Evolutionary conservation across 2,113 vertebrate species (phyloP), one percentile per base, ranked within the genome.

Genomic region (Sterrhoptilus dennistouni): DNA sequence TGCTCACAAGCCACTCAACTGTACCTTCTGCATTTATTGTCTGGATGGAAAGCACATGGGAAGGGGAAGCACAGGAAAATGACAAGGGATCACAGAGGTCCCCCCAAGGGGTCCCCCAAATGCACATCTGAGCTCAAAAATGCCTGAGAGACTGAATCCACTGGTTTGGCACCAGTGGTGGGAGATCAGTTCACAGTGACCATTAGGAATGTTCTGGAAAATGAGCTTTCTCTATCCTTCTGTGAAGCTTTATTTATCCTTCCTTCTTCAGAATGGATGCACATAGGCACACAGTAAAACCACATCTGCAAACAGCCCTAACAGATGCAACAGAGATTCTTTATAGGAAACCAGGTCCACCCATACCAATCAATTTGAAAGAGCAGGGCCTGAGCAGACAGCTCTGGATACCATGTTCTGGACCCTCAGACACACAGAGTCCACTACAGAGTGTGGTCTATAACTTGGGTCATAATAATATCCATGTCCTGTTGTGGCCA

Each of bases 91-190:
- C 35, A 50, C 47, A 66, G 49, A 74, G 4, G 2, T 7, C 12
- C 2, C 13, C 47, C 29, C 36, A 11, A 36, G 5, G 3, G 23
- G 8, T 35, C 20, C 3, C 13, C 24, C 18, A 83, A 60, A 23
- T 24, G 8, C 42, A 54, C 21, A 23, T 47, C 38, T 36, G 35
- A 59, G 15, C 21, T 47, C 33, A 66, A 54, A 91, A 70, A 35
- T 13, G 3, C 31, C 19, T 1, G 22, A 64, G 52, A 77, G 8
- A 33, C 9, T 38, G 29, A 29, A 52, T 11, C 17, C 35, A 7
- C 11, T 60, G 12, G 5, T n/a, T 40, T 0, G 0, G 6, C 24
- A n/a, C 14, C 25, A 20, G 4, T 6, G 35, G 4, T 56, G 35
- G 29, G 40, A 54, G 2, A 45, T 33, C 5, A 50, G 50, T 9